Conservation (phyloP, 2,888 invertebrate species). For the Trachelus tabidus region DNA sequence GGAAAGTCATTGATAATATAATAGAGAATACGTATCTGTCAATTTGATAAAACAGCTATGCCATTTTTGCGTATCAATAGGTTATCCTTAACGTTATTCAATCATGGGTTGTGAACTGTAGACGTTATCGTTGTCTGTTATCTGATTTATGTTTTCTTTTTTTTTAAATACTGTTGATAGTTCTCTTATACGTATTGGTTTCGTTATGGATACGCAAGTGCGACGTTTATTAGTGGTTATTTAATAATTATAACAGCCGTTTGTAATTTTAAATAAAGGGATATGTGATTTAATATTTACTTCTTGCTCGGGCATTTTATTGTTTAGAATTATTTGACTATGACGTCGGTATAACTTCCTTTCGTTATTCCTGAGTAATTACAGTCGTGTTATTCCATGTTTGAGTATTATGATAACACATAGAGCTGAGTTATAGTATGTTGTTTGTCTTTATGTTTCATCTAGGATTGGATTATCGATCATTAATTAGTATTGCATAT, state of each 20-base stretch:
- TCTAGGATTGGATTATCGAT: neutral
- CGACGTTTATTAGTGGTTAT: conserved; percentile 12
- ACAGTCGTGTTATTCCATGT: neutral
- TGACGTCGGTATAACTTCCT: neutral
- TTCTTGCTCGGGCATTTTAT: neutral
- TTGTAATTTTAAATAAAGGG: conserved; percentile 38
- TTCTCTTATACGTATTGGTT: conserved; percentile 40
- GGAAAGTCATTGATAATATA: neutral
- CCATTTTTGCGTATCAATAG: conserved; percentile 24
- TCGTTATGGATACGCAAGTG: conserved; percentile 24
- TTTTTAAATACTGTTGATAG: conserved; percentile 37
- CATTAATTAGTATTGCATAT: neutral
- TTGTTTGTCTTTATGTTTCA: neutral
- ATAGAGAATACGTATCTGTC: neutral
- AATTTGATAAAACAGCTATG: conserved; percentile 1
- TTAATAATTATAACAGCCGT: conserved; percentile 20
- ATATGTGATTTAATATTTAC: conserved; percentile 24
- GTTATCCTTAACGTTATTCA: conserved; percentile 36
- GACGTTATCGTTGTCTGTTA: conserved; percentile 40
- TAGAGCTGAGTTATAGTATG: neutral
- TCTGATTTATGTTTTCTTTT: conserved; percentile 16
- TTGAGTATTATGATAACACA: neutral
- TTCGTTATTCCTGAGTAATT: neutral
- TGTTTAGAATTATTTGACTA: neutral
- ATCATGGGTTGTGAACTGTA: conserved; percentile 49